phyloP scores from a whole-genome alignment of 2,888 invertebrate species.

The Leptinotarsa rubiginosa region DNA sequence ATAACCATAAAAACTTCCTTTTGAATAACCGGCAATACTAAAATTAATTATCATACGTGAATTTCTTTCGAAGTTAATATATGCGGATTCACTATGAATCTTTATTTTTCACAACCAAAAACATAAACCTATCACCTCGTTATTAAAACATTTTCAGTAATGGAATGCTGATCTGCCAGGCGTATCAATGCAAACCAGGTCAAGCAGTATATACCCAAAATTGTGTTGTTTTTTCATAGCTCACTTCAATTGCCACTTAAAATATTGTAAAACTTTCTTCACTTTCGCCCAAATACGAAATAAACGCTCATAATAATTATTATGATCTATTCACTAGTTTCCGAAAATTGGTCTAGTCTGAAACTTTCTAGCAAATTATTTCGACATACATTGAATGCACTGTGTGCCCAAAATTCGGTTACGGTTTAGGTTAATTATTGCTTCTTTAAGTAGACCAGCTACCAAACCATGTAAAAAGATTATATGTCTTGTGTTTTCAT shows the following conservation, averaged over 20 bases:
- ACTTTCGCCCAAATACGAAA: constrained; percentile 35
- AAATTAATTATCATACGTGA: too few relatives aligned
- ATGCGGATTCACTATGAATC: too few relatives aligned
- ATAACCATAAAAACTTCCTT: too few relatives aligned
- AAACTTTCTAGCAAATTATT: constrained; percentile 8
- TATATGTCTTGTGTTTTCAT: too few relatives aligned
- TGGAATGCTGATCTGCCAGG: constrained; percentile 8
- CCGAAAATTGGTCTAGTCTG: neutral
- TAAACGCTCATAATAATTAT: constrained; percentile 6
- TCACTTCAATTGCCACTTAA: constrained; percentile 23
- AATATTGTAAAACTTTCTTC: constrained; percentile 35
- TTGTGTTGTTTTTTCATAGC: constrained; percentile 23
- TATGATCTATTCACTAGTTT: constrained; percentile 11
- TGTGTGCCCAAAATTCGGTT: neutral
- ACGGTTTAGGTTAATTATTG: constrained; percentile 1
- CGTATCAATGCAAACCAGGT: constrained; percentile 32
- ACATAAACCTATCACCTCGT: neutral
- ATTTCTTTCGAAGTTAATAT: too few relatives aligned
- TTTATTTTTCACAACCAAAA: neutral
- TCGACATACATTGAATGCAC: neutral
- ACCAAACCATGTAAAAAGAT: too few relatives aligned
- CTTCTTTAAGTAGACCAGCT: neutral
- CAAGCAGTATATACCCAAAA: constrained; percentile 15
- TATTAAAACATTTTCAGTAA: neutral
- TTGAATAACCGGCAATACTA: too few relatives aligned